Conservation (phyloP, 2,113 vertebrate species). For the Craseonycteris thonglongyai region DNA sequence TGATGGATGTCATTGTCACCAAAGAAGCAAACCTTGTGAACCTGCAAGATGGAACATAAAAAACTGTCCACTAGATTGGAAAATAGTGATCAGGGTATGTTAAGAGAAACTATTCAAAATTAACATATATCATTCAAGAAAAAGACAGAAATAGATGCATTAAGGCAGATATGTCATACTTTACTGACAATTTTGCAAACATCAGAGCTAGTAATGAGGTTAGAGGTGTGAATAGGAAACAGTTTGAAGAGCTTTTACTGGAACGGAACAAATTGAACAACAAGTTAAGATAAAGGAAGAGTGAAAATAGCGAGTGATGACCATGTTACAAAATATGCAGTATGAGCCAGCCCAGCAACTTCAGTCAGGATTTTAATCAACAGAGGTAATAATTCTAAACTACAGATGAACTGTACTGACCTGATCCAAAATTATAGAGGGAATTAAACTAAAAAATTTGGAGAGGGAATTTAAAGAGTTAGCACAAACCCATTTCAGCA, state of each 20-base stretch:
- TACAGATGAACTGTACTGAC: constrained; percentile 84
- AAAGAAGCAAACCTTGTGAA: constrained; percentile 87
- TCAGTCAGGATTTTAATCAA: constrained; percentile 84
- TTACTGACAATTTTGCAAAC: constrained; percentile 87
- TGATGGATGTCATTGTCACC: constrained; percentile 86
- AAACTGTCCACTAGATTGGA: constrained; percentile 82
- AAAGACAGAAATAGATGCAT: constrained; percentile 90
- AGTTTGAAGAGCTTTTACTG: constrained; percentile 90
- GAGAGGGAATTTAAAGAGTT: too few species aligned
- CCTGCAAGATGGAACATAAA: constrained; percentile 88
- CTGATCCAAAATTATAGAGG: constrained; percentile 89
- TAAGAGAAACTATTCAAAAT: constrained; percentile 92
- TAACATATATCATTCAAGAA: constrained; percentile 89
- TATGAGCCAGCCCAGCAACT: constrained; percentile 88
- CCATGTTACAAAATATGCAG: constrained; percentile 90
- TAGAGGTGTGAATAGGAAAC: constrained; percentile 83
- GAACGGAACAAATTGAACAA: constrained; percentile 86
- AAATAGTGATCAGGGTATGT: constrained; percentile 89
- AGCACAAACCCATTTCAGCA: constrained; percentile 86
- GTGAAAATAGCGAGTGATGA: constrained; percentile 91
- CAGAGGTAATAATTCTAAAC: constrained; percentile 85
- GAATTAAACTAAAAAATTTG: constrained; percentile 84
- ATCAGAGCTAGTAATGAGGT: constrained; percentile 65
- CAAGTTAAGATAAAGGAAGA: constrained; percentile 93
- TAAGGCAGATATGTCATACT: constrained; percentile 92